Evolutionary conservation across 2,113 vertebrate genomes (phyloP).

Genomic region (Gila orcuttii): DNA sequence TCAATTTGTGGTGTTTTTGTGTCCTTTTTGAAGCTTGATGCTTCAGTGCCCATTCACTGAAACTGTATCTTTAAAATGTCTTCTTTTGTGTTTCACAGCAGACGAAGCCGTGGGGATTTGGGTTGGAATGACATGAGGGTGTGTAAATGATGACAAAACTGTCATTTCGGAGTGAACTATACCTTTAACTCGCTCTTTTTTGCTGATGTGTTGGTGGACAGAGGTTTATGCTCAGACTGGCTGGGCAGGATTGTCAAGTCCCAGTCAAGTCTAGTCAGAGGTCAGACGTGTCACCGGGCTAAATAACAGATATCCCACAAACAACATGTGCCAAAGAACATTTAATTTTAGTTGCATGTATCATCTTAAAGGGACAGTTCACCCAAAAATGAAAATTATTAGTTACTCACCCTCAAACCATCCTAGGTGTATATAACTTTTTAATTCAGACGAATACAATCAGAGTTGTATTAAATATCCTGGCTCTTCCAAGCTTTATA

Average conservation of each 20-base stretch:
- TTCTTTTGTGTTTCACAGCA: background rate
- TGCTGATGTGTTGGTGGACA: background rate
- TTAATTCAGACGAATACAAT: no score
- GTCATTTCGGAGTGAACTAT: background rate
- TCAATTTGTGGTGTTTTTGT: background rate
- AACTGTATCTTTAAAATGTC: background rate
- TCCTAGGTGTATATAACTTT: no score
- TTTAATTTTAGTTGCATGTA: no score
- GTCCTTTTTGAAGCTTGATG: background rate
- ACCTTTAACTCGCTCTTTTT: background rate
- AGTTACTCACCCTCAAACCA: no score
- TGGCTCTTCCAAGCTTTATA: no score
- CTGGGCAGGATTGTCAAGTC: background rate
- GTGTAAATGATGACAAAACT: conserved; percentile 6
- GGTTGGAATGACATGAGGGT: background rate
- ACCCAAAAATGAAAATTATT: no score
- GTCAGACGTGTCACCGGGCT: background rate
- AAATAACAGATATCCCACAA: background rate
- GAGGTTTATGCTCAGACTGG: background rate
- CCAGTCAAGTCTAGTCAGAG: background rate
- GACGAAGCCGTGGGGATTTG: background rate
- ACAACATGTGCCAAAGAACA: background rate
- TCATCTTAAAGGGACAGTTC: no score
- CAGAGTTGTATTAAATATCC: no score
- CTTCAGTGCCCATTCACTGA: background rate